Conservation (phyloP, 2,797 vertebrate species). For the Hoplostethus mediterraneus region DNA sequence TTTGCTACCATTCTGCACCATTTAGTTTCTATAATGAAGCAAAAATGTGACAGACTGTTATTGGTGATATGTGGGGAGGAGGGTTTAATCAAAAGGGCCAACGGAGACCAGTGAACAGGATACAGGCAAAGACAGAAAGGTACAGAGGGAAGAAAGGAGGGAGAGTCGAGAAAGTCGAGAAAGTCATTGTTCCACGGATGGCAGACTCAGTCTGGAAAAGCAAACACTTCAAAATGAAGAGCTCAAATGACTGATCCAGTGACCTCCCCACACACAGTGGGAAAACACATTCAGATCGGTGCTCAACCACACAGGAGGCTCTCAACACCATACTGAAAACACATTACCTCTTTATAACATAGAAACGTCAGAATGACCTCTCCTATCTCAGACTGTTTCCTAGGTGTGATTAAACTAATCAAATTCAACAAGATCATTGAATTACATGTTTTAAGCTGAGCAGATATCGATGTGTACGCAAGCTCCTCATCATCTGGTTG, state of each 20-base stretch:
- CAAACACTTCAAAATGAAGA: constrained; percentile 85
- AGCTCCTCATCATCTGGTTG: background rate
- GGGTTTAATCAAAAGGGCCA: constrained; percentile 22
- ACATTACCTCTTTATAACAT: constrained; percentile 33
- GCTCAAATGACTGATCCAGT: constrained; percentile 82
- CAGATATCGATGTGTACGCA: background rate
- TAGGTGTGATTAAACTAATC: background rate
- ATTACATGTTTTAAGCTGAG: background rate
- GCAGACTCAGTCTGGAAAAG: constrained; percentile 78
- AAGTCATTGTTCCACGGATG: constrained; percentile 72
- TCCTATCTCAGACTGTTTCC: background rate
- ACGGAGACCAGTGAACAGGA: constrained; percentile 15
- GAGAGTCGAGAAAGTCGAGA: constrained; percentile 36
- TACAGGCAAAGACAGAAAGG: constrained; percentile 30
- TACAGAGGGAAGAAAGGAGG: constrained; percentile 14
- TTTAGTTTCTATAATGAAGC: too few relatives aligned
- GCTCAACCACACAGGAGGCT: constrained; percentile 73
- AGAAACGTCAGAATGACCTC: constrained; percentile 27
- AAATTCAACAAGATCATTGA: background rate
- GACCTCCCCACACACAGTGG: constrained; percentile 64
- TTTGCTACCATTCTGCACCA: too few relatives aligned
- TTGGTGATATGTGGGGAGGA: background rate
- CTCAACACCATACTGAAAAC: constrained; percentile 33
- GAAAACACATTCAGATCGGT: constrained; percentile 70
- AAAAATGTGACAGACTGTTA: background rate